These are phyloP conservation scores for Euleptes europaea DNA, from an alignment of 2,113 vertebrate species.

Conservation along the genomic window DNA sequence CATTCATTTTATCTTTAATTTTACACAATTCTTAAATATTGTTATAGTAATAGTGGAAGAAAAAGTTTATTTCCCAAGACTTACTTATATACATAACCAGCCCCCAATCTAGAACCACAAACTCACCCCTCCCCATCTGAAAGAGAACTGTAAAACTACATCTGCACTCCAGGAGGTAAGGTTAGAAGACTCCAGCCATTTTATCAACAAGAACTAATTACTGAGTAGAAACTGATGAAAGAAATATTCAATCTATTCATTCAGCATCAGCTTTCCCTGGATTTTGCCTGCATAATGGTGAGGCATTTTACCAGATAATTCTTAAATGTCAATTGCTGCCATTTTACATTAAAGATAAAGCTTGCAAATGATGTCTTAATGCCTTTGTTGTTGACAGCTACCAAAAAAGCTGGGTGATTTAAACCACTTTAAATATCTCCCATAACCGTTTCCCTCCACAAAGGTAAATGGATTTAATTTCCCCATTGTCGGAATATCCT, in stretches of 20 bases:
- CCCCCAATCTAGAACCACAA: neutral
- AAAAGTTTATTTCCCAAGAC: neutral
- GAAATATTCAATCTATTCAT: slow-evolving; percentile 22
- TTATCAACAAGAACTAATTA: neutral
- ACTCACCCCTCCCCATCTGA: neutral
- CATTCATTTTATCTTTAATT: neutral
- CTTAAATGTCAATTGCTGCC: slow-evolving; percentile 70
- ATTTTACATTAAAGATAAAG: slow-evolving; percentile 71
- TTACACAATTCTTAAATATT: neutral
- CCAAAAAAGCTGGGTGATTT: slow-evolving; percentile 61
- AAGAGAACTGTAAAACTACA: neutral
- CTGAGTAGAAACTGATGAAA: slow-evolving; percentile 31
- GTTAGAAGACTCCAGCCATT: accelerated
- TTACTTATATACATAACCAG: neutral
- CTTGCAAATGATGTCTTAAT: slow-evolving; percentile 70
- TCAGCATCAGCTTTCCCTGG: slow-evolving; percentile 1
- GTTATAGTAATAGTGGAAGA: neutral
- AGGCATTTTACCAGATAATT: slow-evolving; percentile 41
- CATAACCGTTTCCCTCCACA: slow-evolving; percentile 54
- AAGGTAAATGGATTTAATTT: slow-evolving; percentile 70
- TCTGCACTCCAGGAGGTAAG: neutral
- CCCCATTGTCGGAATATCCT: slow-evolving; percentile 34
- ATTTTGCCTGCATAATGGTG: slow-evolving; percentile 41
- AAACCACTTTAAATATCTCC: slow-evolving; percentile 64
- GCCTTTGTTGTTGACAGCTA: slow-evolving; percentile 68